phyloP scores from a whole-genome alignment of 1,140 invertebrate genomes.

The Scaptomyza montana region DNA sequence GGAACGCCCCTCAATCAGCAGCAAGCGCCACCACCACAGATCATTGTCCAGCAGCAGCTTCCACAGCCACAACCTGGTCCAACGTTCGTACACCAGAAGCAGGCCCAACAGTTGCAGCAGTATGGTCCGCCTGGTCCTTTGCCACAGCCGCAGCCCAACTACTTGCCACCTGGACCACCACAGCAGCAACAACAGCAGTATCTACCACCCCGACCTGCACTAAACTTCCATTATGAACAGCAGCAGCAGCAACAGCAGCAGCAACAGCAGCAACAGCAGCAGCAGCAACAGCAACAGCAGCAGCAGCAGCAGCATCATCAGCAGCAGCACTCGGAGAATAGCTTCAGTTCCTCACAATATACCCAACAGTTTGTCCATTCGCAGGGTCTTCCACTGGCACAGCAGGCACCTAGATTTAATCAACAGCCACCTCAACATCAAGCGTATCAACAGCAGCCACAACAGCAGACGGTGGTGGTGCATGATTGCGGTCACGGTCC shows the following conservation, averaged over 20 bases:
- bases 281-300: slow-evolving; percentile 44
- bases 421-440: slow-evolving; percentile 15
- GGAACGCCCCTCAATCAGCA: slow-evolving; percentile 38
- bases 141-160: slow-evolving; percentile 27
- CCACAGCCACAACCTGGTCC: slow-evolving; percentile 62
- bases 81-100: slow-evolving; percentile 54
- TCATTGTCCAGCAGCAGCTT: slow-evolving; percentile 68
- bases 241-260: slow-evolving; percentile 54
- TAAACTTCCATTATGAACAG: slow-evolving; percentile 42
- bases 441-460: slow-evolving; percentile 35
- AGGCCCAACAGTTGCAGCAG: slow-evolving; percentile 33
- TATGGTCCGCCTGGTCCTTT: slow-evolving; percentile 43
- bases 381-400: slow-evolving; percentile 66
- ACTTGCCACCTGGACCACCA: slow-evolving; percentile 44
- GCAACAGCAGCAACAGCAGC: slow-evolving; percentile 49
- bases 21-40: slow-evolving; percentile 35
- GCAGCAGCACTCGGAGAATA: slow-evolving; percentile 56
- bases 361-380: slow-evolving; percentile 59
- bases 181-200: slow-evolving; percentile 48
- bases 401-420: slow-evolving; percentile 67
- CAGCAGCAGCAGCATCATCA: slow-evolving; percentile 51
- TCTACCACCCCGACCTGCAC: slow-evolving; percentile 39
- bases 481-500: slow-evolving; percentile 79
- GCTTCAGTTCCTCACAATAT: slow-evolving; percentile 63
- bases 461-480: slow-evolving; percentile 55